Evolutionary conservation across 2,888 invertebrate genomes (phyloP), one percentile per base, ranked within the genome.

Genomic region (Phymatocera aterrima): DNA sequence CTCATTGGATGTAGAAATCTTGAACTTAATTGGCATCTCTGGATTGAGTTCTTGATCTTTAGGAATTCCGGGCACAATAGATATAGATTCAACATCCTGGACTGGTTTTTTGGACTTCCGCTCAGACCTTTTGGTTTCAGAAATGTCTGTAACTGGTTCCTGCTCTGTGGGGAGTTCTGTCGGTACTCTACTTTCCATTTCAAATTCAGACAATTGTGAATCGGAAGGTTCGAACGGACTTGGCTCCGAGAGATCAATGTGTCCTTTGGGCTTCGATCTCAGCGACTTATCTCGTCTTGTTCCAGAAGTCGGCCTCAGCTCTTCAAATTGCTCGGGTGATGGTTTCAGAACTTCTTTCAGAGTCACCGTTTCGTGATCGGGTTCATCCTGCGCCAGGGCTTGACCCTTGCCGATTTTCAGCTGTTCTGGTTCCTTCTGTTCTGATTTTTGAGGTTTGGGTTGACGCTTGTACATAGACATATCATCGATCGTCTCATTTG

Each of bases 331-430:
- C 78, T 86, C 87, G 46, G 86, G 83, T 2, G 86, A 84, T 82
- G 92, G 92, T 78, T 89, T 84, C 3, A 92, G 92, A 77, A 91
- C 89, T 85, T 93, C 93, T 84, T 92, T 93, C 6, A 93, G 86
- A 37, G 89, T 91, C 0, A 93, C 88, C 57, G 86, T 88, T 83
- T 92, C 91, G 18, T 89, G 84, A 37, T 86, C 88, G 40, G 81
- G 81, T 75, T 88, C 85, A 46, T 92, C 91, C 68, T 85, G 82
- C 78, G 88, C 82, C 15, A 91, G 88, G 83, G 91, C 87, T 83
- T 92, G 92, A 31, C 93, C 93, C 85, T 93, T 92, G 6, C 91
- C 92, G 46, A 92, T 83, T 75, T 90, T 90, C 0, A 92, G 82
- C 78, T 72, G 85, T 85, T 18, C 82, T 81, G 77, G 83, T 83